Evolutionary conservation across 1,140 invertebrate species (phyloP), one percentile per base, ranked within the genome.

Genomic region (Phymastichus coffea): DNA sequence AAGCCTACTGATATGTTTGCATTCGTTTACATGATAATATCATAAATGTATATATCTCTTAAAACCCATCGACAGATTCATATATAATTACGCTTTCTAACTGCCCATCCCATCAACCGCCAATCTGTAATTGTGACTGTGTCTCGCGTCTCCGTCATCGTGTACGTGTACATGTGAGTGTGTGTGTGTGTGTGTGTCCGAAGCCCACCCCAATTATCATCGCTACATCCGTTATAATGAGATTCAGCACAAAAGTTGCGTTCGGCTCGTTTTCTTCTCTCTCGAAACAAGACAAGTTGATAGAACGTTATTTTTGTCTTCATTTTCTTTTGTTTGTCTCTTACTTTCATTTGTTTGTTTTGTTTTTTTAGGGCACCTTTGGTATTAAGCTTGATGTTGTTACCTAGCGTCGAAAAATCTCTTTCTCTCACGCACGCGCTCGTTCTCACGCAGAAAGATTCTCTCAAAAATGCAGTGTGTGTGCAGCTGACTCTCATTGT

Each of bases 301-400:
- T 78, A 77, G 77, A 77, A 80, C 72, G 76, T 77, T 61, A n/a
- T n/a, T n/a, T n/a, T n/a, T n/a, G n/a, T n/a, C n/a, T n/a, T n/a
- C n/a, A n/a, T 30, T 57, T 53, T 63, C 30, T 37, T 17, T 53
- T 25, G n/a, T 28, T 19, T 23, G 7, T 47, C 28, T 35, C 26
- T 23, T 7, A 7, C 23, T 48, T 59, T 41, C 9, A 56, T 52
- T 44, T 61, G 53, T 63, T 65, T n/a, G n/a, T 64, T 66, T 70
- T 74, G 70, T 74, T 69, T 78, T 78, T 72, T 78, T 78, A 79
- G 77, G 77, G 77, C 77, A 80, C 77, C 77, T 80, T 80, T 79
- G 78, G 77, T 80, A 79, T 80, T 78, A 77, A 79, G 76, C 77
- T 77, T 79, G 77, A 77, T 77, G 75, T 78, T n/a, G n/a, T n/a